A percentile compares a stretch with the other conserved stretches of the same genome.
Evolutionary conservation across 2,797 vertebrate genomes (phyloP).

Genomic region (Echeneis naucrates): DNA sequence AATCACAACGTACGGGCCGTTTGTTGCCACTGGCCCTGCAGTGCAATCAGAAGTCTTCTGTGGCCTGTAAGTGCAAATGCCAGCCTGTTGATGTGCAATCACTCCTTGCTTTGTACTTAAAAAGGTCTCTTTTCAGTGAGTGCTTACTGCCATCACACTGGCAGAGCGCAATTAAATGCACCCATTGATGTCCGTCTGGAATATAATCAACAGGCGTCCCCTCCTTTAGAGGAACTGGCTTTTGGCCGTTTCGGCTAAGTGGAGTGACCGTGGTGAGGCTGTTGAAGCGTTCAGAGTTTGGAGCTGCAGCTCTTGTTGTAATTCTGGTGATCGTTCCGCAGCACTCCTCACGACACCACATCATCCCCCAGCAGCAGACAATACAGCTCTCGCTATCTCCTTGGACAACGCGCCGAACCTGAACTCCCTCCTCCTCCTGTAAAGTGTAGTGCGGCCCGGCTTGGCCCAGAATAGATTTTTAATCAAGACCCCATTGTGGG

Average conservation of each 20-base stretch:
- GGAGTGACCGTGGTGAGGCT: conserved; percentile 19
- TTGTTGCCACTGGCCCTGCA: conserved; percentile 47
- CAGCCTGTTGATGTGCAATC: conserved; percentile 71
- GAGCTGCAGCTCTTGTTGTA: conserved; percentile 25
- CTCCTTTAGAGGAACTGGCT: conserved; percentile 15
- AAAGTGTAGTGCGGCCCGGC: conserved; percentile 6
- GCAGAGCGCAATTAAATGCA: conserved; percentile 52
- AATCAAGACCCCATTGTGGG: conserved; percentile 68
- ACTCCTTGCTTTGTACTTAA: conserved; percentile 58
- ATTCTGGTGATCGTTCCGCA: conserved; percentile 16
- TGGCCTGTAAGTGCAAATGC: conserved; percentile 62
- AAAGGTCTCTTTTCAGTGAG: conserved; percentile 47
- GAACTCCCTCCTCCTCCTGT: conserved; percentile 24
- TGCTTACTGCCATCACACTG: conserved; percentile 27
- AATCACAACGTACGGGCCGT: conserved; percentile 52
- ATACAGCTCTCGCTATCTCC: conserved; percentile 41
- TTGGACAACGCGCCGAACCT: conserved; percentile 50
- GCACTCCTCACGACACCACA: conserved; percentile 40
- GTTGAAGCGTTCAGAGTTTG: conserved; percentile 17
- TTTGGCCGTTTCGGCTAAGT: conserved; percentile 11
- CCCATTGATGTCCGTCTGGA: conserved; percentile 35
- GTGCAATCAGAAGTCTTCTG: conserved; percentile 71
- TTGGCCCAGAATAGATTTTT: conserved; percentile 60
- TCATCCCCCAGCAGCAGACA: conserved; percentile 38
- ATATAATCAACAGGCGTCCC: conserved; percentile 58